Percentiles rank a stretch among this genome's conserved stretches.
Evolutionary conservation across 1,140 invertebrate species (phyloP).

Genomic region (Araneus ventricosus): DNA sequence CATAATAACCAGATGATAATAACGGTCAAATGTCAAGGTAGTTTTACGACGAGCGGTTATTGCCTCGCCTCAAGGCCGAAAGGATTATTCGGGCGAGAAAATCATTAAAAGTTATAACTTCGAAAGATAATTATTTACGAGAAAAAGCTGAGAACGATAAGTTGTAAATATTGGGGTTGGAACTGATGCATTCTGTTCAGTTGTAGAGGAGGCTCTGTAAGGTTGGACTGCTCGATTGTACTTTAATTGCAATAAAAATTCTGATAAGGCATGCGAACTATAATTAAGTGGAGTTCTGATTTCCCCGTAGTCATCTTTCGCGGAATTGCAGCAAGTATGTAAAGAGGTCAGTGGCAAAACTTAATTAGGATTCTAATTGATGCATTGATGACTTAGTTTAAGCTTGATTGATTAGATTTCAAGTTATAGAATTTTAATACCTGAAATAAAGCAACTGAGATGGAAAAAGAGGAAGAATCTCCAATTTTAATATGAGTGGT

Average conservation of each 20-base stretch:
- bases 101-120: constrained; percentile 24
- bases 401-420: too few species aligned
- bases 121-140: not conserved
- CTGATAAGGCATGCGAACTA: not conserved
- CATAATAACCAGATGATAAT: not conserved
- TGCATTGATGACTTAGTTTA: not conserved
- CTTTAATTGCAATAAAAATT: not conserved
- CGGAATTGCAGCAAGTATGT: not conserved
- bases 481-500: too few species aligned
- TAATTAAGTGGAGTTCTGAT: not conserved
- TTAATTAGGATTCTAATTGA: not conserved
- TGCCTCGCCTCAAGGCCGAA: not conserved
- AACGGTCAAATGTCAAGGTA: constrained; percentile 27
- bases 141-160: not conserved
- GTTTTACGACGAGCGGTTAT: not conserved
- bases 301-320: not conserved
- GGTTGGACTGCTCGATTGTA: not conserved
- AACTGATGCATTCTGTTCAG: not conserved
- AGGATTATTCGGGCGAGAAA: not conserved
- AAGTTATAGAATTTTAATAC: too few species aligned
- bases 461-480: too few species aligned
- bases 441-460: too few species aligned
- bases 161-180: not conserved
- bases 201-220: not conserved
- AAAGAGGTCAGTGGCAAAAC: not conserved